phyloP scores from a whole-genome alignment of 2,888 invertebrate species.

The Eulithis testata region DNA sequence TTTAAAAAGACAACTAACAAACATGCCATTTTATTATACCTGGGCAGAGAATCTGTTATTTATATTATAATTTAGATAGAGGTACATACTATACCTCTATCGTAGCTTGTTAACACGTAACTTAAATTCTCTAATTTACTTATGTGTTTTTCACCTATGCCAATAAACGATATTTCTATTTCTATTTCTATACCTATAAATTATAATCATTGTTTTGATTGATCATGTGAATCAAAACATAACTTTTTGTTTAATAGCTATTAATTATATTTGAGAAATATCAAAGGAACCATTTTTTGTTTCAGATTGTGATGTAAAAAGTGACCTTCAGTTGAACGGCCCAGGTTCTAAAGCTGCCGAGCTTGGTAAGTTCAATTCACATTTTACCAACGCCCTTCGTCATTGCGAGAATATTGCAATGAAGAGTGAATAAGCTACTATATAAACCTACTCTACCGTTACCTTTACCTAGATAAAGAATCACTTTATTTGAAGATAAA shows the following conservation, averaged over 20 bases:
- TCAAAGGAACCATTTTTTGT: conserved; percentile 46
- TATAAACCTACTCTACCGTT: background rate
- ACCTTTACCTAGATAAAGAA: too few species aligned
- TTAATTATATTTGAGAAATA: too few species aligned
- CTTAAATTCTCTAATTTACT: too few species aligned
- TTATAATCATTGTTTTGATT: too few species aligned
- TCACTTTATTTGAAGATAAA: too few species aligned
- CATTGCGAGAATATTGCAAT: background rate
- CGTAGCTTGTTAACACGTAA: too few species aligned
- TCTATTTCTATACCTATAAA: too few species aligned
- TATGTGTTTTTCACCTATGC: too few species aligned
- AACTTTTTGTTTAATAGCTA: background rate
- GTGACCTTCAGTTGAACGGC: conserved; percentile 91
- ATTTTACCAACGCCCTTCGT: background rate
- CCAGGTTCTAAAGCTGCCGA: conserved; percentile 89
- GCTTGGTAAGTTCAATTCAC: conserved; percentile 78
- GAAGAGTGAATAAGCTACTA: background rate
- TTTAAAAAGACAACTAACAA: background rate
- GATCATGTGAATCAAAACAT: background rate
- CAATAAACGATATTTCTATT: too few species aligned
- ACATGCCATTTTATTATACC: background rate
- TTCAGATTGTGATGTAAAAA: conserved; percentile 94
- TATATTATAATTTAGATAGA: too few species aligned
- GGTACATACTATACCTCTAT: too few species aligned
- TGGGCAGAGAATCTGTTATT: background rate